Percentiles rank a stretch among this genome's conserved stretches.
Evolutionary conservation across 2,113 vertebrate species (phyloP).

Genomic region (Cynopterus brachyotis): DNA sequence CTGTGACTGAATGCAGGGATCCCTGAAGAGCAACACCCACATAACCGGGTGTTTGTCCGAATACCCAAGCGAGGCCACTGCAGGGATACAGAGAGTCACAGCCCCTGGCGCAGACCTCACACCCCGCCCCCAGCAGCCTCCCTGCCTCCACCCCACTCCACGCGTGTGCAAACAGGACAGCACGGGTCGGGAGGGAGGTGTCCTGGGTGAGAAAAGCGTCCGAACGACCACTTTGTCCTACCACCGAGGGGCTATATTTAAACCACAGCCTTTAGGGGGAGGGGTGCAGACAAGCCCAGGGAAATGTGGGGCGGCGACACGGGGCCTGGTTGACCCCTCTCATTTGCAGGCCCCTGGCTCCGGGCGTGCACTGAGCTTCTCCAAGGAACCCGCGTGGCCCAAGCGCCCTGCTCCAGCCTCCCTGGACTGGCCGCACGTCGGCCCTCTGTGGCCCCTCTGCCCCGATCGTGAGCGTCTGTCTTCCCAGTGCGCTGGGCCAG

Average conservation of each 20-base stretch:
- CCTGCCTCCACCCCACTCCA: neutral
- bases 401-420: neutral
- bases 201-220: neutral
- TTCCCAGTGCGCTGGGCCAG: neutral
- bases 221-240: neutral
- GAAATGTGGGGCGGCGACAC: too few relatives aligned
- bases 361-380: neutral
- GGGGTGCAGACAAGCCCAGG: neutral
- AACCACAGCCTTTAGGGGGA: neutral
- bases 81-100: neutral
- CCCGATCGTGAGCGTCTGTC: accelerated
- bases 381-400: too few relatives aligned
- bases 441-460: too few relatives aligned
- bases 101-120: neutral
- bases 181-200: neutral
- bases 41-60: neutral
- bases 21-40: neutral
- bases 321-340: neutral
- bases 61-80: neutral
- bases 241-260: neutral
- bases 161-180: neutral
- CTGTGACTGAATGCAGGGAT: neutral
- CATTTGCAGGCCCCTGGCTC: neutral
- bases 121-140: neutral
- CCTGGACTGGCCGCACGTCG: neutral